phyloP scores from a whole-genome alignment of 2,113 vertebrate genomes.

The Lycaon pictus region DNA sequence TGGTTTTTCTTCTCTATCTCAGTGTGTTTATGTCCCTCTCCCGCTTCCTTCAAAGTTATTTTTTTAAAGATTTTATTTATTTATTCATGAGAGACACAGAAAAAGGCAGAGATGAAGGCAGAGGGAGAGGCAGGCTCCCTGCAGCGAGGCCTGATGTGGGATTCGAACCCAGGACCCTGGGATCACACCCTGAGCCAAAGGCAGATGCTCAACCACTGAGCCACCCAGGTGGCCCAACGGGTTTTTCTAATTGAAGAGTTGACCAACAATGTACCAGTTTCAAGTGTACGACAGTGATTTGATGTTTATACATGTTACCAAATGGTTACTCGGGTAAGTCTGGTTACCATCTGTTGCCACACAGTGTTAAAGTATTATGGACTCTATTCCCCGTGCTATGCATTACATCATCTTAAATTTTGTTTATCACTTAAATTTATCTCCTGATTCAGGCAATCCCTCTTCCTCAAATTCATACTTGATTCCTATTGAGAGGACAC shows the following conservation, averaged over 20 bases:
- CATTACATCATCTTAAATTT: not conserved
- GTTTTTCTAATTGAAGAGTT: not conserved
- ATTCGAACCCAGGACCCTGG: too few species aligned
- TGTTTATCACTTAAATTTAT: not conserved
- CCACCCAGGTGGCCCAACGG: not conserved
- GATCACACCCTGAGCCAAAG: too few species aligned
- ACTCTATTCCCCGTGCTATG: not conserved
- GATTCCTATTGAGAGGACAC: not conserved
- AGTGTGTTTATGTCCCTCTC: conserved; percentile 20
- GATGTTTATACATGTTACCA: not conserved
- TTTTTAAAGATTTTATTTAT: too few species aligned
- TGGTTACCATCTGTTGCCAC: not conserved
- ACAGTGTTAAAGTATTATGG: not conserved
- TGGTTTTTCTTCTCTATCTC: conserved; percentile 68
- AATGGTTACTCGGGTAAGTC: not conserved
- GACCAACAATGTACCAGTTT: not conserved
- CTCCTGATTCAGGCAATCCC: not conserved
- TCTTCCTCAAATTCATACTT: not conserved
- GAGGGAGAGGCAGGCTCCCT: too few species aligned
- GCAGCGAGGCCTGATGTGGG: too few species aligned
- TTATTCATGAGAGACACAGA: too few species aligned
- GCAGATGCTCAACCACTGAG: too few species aligned
- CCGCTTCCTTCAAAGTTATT: not conserved
- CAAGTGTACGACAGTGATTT: not conserved
- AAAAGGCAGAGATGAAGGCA: too few species aligned